phyloP scores from a whole-genome alignment of 2,113 vertebrate genomes.

The Odontophorus gujanensis region DNA sequence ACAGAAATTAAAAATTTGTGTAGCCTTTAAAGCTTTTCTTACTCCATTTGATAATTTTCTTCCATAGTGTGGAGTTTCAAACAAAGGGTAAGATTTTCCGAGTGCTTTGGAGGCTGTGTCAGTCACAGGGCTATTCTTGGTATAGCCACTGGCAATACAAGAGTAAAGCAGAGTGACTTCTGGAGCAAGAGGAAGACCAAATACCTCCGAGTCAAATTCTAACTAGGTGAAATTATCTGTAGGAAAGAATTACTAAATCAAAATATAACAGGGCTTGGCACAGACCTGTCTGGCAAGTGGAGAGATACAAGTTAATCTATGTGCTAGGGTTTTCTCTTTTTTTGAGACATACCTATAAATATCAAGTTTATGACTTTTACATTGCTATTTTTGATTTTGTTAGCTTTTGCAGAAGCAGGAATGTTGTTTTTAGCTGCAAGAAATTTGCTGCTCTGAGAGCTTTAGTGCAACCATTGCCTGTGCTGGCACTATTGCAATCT shows the following conservation, averaged over 20 bases:
- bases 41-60: neutral
- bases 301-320: neutral
- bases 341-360: neutral
- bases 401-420: neutral
- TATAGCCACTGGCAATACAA: constrained; percentile 9
- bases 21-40: neutral
- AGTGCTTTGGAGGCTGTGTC: neutral
- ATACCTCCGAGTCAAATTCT: neutral
- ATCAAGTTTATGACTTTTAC: neutral
- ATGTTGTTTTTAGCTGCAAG: neutral
- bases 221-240: neutral
- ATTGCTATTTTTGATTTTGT: neutral
- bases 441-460: neutral
- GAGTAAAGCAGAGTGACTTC: constrained; percentile 15
- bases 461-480: neutral
- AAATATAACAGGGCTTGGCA: neutral
- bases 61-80: neutral
- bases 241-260: neutral
- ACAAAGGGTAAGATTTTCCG: neutral
- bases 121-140: constrained; percentile 16
- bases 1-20: neutral
- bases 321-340: neutral
- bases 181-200: neutral
- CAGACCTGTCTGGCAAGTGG: neutral
- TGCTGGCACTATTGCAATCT: neutral